Base-by-base conservation (phyloP, 2,113 vertebrate genomes). In the Athene cunicularia region DNA sequence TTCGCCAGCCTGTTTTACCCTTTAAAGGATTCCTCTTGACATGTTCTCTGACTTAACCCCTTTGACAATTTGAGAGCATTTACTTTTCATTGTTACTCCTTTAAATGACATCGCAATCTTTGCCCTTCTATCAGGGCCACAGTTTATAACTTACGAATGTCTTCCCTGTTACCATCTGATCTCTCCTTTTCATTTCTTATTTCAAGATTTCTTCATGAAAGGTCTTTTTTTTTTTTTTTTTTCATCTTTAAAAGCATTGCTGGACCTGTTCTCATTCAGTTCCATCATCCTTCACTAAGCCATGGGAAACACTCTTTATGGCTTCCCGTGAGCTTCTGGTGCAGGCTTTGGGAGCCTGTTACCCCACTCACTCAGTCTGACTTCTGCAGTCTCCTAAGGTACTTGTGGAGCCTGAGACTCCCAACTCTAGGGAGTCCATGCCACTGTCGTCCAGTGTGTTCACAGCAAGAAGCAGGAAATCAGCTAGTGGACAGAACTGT, bases 141-240 rank as follows among this genome's bases (percentile, higher is more conserved):
- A 45, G 89, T 91, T 96, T 45, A 11, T 81, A 93, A 56, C 85
- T 91, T 95, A 76, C 23, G 88, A 16, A 62, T 80, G n/a, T 86
- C 86, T 90, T 75, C 58, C 33, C 28, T 90, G 55, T 72, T 91
- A 39, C 64, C 33, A 47, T 70, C 80, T 80, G 86, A 60, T 52
- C 43, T 86, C 60, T 72, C 53, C 30, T 85, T 91, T 84, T 89
- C 27, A 33, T 71, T 91, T 87, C 28, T 37, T 77, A 58, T 82
- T 93, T 77, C 47, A 93, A 73, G 70, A 79, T 87, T 93, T 94
- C 37, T 93, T 79, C 33, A 14, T 52, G 32, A 86, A 59, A 90
- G 39, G 16, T 71, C 14, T 49, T n/a, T 7, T 13, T 9, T n/a
- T 27, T 28, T 49, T n/a, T 7, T 13, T 9, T n/a, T 27, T 28